Base-by-base conservation (phyloP, 1,140 invertebrate genomes). In the Drosophila albomicans region DNA sequence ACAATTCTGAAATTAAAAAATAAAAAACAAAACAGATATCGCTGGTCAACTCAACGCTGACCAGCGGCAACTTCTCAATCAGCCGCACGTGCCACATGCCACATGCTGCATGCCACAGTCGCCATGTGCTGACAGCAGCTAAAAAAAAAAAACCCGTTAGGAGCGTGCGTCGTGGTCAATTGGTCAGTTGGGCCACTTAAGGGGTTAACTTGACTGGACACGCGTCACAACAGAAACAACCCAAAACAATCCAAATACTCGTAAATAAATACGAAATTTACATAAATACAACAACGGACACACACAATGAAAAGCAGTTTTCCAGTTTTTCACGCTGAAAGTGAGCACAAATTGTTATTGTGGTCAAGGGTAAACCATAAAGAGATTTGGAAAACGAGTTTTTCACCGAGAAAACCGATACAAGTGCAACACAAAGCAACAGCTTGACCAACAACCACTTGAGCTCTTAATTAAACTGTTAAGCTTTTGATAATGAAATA, bases 41-140 rank as follows among this genome's bases (percentile, higher is more conserved):
- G 20, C n/a, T 48, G 56, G 68, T 51, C 74, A 69, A 63, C 75
- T 84, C 71, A 64, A 58, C 2, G 67, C 54, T 74, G 64, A 77
- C 84, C 84, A 63, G 52, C 54, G 76, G 49, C 73, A 70, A 87
- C 77, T 69, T 66, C 77, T 64, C 81, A 81, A 88, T 78, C 66
- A 88, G 59, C 15, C 38, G 73, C 80, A 75, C 84, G 84, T 88
- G 81, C 80, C 77, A 46, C 41, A 43, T 43, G 41, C 35, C 80
- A 75, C 84, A 85, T 84, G 41, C 41, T n/a, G n/a, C 41, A 43
- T 10, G 35, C 35, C 80, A 75, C 84, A 85, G 6, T 38, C 35
- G 35, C 11, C 67, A 63, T 71, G 57, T 59, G 57, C 62, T 75
- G 81, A 84, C 76, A 73, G 54, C 43, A 25, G 20, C 15, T 15